Base-by-base conservation (phyloP, 2,797 vertebrate species). In the Labroides dimidiatus region DNA sequence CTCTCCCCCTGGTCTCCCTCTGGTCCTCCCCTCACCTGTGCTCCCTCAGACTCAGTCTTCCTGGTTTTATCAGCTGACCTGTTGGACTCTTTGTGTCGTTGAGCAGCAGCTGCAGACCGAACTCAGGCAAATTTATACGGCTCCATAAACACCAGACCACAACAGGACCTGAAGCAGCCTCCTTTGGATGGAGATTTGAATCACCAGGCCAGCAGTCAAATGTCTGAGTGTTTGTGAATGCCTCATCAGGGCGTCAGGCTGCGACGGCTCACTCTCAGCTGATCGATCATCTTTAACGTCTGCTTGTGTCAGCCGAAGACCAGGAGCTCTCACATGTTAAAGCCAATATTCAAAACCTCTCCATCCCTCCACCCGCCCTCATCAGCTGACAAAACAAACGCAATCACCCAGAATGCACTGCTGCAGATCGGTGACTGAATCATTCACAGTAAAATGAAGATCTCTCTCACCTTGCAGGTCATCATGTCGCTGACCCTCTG, bases 401-500 rank as follows among this genome's bases (percentile, higher is more conserved):
- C n/a, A 3, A 27, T 27, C 27, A 27, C 27, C 27, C 27, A 27
- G 27, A 27, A 27, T 27, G 27, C 27, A 27, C 6, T 27, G 27
- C 6, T 3, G 6, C 27, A 27, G 3, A 6, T 3, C 27, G 27
- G 27, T 27, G 27, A n/a, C n/a, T n/a, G n/a, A n/a, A n/a, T n/a
- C 12, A 49, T 49, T 6, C 10, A 14, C 11, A 27, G 24, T 3
- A 6, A 27, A 27, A 27, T 27, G 24, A 6, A 27, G 24, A 3
- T 27, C 3, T 10, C n/a, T 41, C 83, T 72, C 85, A 98, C 97
- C 95, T 97, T 96, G 89, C 95, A 96, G 56, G 95, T 94, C 84
- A 98, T 92, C 95, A 98, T 96, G 88, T 94, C 94, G 59, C 84
- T 89, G 73, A 98, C 95, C 58, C 97, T 93, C 81, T 96, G 92